Evolutionary conservation across 2,113 vertebrate genomes (phyloP), one percentile per base, ranked within the genome.

Genomic region (Epinephelus lanceolatus): DNA sequence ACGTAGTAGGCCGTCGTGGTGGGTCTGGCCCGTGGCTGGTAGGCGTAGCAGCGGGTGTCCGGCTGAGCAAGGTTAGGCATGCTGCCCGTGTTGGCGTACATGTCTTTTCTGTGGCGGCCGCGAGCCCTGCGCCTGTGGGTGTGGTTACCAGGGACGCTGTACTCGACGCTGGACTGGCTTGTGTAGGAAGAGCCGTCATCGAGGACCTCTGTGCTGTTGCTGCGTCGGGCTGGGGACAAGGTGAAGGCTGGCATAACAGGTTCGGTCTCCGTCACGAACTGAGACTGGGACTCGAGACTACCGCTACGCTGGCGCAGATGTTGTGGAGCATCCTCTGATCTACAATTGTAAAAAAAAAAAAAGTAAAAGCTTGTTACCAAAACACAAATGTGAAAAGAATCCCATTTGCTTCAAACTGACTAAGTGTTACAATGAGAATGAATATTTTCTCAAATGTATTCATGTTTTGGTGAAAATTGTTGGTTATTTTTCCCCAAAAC

Each of bases 121-220:
- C 96, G 96, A 0, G 95, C 93, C 62, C 97, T 91, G 55, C 95
- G 93, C 2, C 97, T 94, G 47, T 96, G 96, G 69, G 94, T 95
- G 93, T 95, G 97, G 61, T 94, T 33, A 73, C 92, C 77, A 19
- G 49, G 96, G 89, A 0, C 86, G 0, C 93, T 96, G 92, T 96
- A 98, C 65, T 99, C 98, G 0, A 96, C 80, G 1, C 98, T 99
- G 0, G 98, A 99, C 79, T 99, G 98, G 92, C 98, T 99, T 7
- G 98, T 99, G 93, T 98, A 97, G 77, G 98, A 99, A 0, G 98
- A 99, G 0, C 97, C 97, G 0, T 99, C 98, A 0, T 99, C 98
- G 0, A 99, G 96, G 82, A 99, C 90, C 89, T 99, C 98, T 0
- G 98, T 99, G 95, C 98, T 99, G 94, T 96, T 99, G 93, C 98